Conservation (phyloP, 2,113 vertebrate genomes). For the Meriones unguiculatus region DNA sequence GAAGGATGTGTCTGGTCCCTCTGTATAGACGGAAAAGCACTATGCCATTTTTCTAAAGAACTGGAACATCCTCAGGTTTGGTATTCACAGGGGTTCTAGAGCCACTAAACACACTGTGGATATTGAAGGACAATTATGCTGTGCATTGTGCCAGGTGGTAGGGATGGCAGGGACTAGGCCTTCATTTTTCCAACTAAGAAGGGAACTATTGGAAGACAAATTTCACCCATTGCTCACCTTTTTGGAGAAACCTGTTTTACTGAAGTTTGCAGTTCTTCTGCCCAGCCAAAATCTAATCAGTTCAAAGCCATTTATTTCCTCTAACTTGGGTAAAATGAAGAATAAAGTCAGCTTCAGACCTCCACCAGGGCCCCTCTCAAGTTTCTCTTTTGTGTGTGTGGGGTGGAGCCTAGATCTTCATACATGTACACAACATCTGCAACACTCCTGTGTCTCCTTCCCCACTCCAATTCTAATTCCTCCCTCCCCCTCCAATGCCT, state of each 20-base stretch:
- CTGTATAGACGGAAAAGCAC: neutral
- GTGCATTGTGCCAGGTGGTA: neutral
- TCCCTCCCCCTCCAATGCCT: neutral
- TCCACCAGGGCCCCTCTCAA: rapidly evolving
- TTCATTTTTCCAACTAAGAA: neutral
- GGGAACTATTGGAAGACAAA: neutral
- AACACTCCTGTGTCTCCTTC: neutral
- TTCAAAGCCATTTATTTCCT: neutral
- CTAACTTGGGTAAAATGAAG: neutral
- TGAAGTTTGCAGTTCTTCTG: neutral
- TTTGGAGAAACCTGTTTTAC: neutral
- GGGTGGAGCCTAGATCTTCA: neutral
- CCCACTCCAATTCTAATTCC: neutral
- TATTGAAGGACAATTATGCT: neutral
- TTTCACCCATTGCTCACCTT: neutral
- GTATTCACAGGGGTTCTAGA: neutral
- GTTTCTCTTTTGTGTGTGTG: neutral
- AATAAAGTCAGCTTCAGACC: neutral
- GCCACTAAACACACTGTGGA: neutral
- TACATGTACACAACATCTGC: no score
- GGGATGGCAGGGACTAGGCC: neutral
- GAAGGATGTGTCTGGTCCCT: neutral
- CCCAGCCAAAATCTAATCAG: neutral
- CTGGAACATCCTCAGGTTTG: neutral
- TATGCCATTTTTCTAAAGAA: neutral